Evolutionary conservation across 2,113 vertebrate genomes (phyloP).

Genomic region (Chloebia gouldiae): DNA sequence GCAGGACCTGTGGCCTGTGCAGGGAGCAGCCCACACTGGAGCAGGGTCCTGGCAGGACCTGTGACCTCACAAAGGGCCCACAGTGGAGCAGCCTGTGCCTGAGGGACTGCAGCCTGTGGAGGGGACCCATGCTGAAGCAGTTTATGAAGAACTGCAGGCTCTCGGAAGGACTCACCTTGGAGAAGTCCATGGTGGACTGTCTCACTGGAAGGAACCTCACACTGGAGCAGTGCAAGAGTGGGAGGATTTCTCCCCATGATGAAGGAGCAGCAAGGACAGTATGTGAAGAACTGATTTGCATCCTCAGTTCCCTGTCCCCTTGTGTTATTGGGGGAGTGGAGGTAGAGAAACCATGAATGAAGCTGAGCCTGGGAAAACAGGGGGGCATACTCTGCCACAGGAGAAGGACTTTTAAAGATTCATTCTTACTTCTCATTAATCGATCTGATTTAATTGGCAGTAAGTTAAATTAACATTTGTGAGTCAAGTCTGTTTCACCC

Average conservation of each 20-base stretch:
- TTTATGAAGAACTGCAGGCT: background rate
- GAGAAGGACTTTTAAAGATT: background rate
- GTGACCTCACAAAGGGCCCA: accelerated
- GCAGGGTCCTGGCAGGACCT: background rate
- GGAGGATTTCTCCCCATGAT: background rate
- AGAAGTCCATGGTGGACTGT: background rate
- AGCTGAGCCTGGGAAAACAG: background rate
- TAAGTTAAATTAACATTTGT: background rate
- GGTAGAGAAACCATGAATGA: background rate
- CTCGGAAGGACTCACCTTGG: accelerated
- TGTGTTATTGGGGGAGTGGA: accelerated
- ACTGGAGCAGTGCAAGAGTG: background rate
- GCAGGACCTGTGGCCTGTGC: background rate
- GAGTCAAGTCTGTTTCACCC: accelerated
- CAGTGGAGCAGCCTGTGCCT: background rate
- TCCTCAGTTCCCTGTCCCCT: accelerated
- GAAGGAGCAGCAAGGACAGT: background rate
- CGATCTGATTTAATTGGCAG: background rate
- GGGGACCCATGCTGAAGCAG: accelerated
- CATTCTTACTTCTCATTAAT: background rate
- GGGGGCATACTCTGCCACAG: accelerated
- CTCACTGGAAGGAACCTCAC: background rate
- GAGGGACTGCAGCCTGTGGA: background rate
- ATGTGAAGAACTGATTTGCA: background rate
- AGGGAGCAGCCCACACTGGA: too few relatives aligned